Conservation (phyloP, 2,113 vertebrate species). For the Chelonoidis abingdonii region DNA sequence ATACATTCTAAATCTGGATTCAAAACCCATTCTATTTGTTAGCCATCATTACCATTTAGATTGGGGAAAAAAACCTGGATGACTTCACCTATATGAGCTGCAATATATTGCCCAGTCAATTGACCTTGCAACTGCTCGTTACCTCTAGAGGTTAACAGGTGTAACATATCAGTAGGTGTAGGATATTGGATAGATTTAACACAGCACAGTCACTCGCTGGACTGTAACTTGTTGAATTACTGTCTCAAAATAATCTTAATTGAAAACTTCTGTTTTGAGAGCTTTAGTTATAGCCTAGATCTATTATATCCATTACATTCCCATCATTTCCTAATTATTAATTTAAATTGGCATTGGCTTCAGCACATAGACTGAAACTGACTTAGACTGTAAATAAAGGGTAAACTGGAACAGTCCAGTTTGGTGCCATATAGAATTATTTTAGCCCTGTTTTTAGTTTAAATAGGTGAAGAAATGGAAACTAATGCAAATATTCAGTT, state of each 20-base stretch:
- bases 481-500: neutral
- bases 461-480: neutral
- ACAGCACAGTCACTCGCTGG: neutral
- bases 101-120: neutral
- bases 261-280: neutral
- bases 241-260: neutral
- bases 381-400: neutral
- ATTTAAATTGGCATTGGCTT: neutral
- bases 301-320: too few species aligned
- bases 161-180: neutral
- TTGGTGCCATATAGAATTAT: neutral
- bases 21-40: neutral
- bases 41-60: neutral
- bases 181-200: neutral
- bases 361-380: neutral
- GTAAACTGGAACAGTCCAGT: neutral
- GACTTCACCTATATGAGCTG: neutral
- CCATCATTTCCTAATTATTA: neutral
- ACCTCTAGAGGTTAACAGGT: neutral
- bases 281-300: neutral
- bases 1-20: neutral
- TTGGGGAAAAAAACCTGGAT: neutral
- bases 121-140: too few species aligned
- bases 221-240: neutral
- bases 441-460: neutral